Base-by-base conservation (phyloP, 2,797 vertebrate genomes). In the Muscicapa striata region DNA sequence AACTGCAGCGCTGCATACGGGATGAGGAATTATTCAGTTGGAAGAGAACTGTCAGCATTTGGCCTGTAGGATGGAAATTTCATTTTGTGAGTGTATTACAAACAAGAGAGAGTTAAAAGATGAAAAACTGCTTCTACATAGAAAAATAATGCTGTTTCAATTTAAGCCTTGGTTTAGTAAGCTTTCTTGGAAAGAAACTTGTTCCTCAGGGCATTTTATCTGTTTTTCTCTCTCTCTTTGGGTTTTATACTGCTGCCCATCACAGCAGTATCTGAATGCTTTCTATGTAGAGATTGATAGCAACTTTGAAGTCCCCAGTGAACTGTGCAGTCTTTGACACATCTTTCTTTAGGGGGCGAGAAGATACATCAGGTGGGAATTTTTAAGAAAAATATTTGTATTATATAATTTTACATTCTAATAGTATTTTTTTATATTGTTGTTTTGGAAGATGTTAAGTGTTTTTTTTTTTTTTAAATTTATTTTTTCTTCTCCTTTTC, bases 171-270 rank as follows among this genome's bases (percentile, higher is more conserved):
- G 67, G 70, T 86, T 95, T 90, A 91, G 85, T 89, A 90, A 93
- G 73, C 79, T 88, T 95, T 90, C 82, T 66, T 91, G 74, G 70
- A 76, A 95, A 95, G 77, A 79, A 94, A 46, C 54, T 93, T 94
- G 49, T 79, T 97, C 93, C 94, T 94, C 63, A 74, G 94, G 94
- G 91, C 87, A 89, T 96, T 94, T 95, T 90, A 93, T 95, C 86
- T 93, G 27, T 61, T 92, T 92, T 36, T 88, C 48, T 95, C 49
- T 87, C 70, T 89, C 74, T 95, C 83, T 84, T 5, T 57, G 80
- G 74, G 38, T 94, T 97, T 94, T 93, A 64, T 82, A 54, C 74
- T 91, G 87, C 83, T 93, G 92, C 79, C 94, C 70, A 93, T 94
- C 94, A 67, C 1, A 7, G 51, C 63, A 40, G 76, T 75, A 84